Conservation (phyloP, 2,113 vertebrate species). For the Pristiophorus japonicus region DNA sequence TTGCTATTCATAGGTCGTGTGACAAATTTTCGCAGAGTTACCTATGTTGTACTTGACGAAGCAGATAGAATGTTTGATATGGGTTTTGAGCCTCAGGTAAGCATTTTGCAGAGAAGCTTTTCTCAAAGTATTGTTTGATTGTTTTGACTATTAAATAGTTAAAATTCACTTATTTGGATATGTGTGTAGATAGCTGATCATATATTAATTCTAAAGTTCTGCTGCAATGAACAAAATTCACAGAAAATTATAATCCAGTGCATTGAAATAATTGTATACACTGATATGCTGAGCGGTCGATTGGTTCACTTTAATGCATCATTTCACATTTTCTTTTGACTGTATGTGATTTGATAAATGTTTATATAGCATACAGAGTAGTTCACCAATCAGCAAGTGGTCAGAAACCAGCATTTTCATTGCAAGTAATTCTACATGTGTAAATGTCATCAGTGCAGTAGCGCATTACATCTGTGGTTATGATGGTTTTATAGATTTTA, state of each 20-base stretch:
- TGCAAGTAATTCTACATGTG: background rate
- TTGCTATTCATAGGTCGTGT: constrained; percentile 76
- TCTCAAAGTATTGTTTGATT: background rate
- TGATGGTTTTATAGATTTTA: background rate
- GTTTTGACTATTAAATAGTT: background rate
- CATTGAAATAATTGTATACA: background rate
- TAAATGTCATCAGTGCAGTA: background rate
- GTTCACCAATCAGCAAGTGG: background rate
- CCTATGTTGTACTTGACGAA: constrained; percentile 93
- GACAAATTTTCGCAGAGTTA: constrained; percentile 87
- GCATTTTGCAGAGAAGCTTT: background rate
- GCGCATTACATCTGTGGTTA: background rate
- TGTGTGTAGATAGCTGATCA: background rate
- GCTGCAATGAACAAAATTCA: background rate
- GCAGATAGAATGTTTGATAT: constrained; percentile 99
- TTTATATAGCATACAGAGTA: background rate
- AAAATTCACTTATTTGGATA: background rate
- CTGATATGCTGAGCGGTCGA: background rate
- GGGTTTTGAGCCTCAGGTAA: constrained; percentile 97
- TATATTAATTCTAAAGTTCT: background rate
- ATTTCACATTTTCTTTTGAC: background rate
- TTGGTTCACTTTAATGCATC: background rate
- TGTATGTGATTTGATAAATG: background rate
- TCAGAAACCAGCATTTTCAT: background rate
- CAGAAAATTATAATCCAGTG: background rate